Evolutionary conservation across 2,797 vertebrate genomes (phyloP).

Genomic region (Ceyx erithaca): DNA sequence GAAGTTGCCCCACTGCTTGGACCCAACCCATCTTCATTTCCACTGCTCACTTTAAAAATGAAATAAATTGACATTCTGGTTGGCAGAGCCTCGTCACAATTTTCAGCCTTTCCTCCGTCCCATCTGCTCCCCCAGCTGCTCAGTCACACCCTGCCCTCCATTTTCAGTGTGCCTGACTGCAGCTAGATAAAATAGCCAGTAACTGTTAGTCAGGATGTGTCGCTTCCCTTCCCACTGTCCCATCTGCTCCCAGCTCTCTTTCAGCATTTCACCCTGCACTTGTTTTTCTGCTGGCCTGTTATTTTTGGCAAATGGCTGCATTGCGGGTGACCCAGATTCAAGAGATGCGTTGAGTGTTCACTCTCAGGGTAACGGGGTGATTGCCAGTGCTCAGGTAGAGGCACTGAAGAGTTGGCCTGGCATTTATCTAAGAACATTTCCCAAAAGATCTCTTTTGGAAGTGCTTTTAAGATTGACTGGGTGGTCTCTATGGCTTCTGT

Average conservation of each 20-base stretch:
- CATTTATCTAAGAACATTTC: not conserved
- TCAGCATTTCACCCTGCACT: slow-evolving; percentile 9
- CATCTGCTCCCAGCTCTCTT: slow-evolving; percentile 27
- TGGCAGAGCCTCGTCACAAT: slow-evolving; percentile 74
- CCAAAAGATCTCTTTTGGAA: not conserved
- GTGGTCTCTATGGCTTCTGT: not conserved
- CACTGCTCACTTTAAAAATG: slow-evolving; percentile 69
- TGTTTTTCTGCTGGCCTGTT: not conserved
- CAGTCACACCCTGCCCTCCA: slow-evolving; percentile 45
- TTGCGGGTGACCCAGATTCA: slow-evolving; percentile 47
- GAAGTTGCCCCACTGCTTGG: slow-evolving; percentile 55
- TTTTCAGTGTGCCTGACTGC: not conserved
- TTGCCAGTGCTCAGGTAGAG: not conserved
- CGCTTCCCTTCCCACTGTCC: slow-evolving; percentile 21
- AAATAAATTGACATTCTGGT: slow-evolving; percentile 56
- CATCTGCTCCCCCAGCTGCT: slow-evolving; percentile 78
- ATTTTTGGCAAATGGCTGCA: slow-evolving; percentile 58
- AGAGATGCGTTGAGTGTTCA: not conserved
- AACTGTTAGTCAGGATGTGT: slow-evolving; percentile 68
- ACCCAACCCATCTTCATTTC: slow-evolving; percentile 65
- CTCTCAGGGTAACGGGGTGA: not conserved
- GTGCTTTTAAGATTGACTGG: not conserved
- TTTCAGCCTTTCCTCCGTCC: slow-evolving; percentile 66
- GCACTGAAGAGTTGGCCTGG: not conserved
- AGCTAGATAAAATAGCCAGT: slow-evolving; percentile 45